These are phyloP conservation scores for Thamnophis elegans DNA, from an alignment of 2,797 vertebrate genomes.

Conservation along the genomic window DNA sequence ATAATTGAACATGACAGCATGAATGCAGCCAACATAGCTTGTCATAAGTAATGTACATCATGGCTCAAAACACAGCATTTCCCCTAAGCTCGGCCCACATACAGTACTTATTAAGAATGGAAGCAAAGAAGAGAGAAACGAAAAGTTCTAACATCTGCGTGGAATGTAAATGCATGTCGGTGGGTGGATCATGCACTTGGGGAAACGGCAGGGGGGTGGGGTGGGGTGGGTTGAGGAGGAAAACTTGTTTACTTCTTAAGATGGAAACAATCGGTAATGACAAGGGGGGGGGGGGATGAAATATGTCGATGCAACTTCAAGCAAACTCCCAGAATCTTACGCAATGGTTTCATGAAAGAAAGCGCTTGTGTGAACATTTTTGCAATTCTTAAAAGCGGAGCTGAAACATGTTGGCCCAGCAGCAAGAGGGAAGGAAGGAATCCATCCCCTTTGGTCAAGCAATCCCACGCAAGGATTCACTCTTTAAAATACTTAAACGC, in stretches of 20 bases:
- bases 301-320: slow-evolving; percentile 75
- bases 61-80: slow-evolving; percentile 25
- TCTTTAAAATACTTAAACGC: slow-evolving; percentile 13
- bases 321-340: slow-evolving; percentile 67
- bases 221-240: background rate
- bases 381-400: slow-evolving; percentile 25
- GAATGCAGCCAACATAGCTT: slow-evolving; percentile 18
- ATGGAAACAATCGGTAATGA: slow-evolving; percentile 79
- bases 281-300: slow-evolving; percentile 68
- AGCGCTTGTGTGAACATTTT: slow-evolving; percentile 48
- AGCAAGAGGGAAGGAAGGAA: slow-evolving; percentile 16
- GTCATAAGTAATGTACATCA: slow-evolving; percentile 39
- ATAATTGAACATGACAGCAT: slow-evolving; percentile 27
- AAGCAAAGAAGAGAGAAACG: background rate
- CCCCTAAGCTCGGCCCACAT: slow-evolving; percentile 41
- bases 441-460: slow-evolving; percentile 1
- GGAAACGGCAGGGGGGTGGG: slow-evolving; percentile 62
- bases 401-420: slow-evolving; percentile 23
- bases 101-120: slow-evolving; percentile 65
- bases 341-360: slow-evolving; percentile 59
- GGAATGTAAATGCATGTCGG: slow-evolving; percentile 75
- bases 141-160: slow-evolving; percentile 77
- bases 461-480: background rate
- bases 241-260: slow-evolving; percentile 78
- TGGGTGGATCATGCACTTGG: slow-evolving; percentile 72